These are phyloP conservation scores for Hanleya hanleyi DNA, from an alignment of 2,888 invertebrate genomes.

Conservation along the genomic window DNA sequence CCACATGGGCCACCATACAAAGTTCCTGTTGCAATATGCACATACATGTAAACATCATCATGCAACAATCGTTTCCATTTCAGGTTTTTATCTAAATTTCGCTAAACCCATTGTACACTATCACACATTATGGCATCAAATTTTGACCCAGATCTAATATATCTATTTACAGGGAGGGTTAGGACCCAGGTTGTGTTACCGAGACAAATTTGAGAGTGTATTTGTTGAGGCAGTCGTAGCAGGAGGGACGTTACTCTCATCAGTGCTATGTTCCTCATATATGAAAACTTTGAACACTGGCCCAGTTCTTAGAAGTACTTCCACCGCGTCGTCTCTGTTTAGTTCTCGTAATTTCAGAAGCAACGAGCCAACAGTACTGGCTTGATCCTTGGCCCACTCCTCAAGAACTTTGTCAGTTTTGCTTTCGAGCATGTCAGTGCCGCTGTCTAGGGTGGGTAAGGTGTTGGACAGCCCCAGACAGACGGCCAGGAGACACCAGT, in stretches of 20 bases:
- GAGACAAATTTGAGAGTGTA: constrained; percentile 62
- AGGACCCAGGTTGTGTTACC: too few relatives aligned
- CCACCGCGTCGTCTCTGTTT: constrained; percentile 79
- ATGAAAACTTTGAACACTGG: constrained; percentile 53
- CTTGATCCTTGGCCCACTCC: constrained; percentile 75
- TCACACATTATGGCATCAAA: too few relatives aligned
- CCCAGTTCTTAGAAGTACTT: constrained; percentile 76
- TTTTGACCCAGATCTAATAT: too few relatives aligned
- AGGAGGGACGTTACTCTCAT: constrained; percentile 48
- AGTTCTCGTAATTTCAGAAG: constrained; percentile 78
- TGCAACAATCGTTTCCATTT: too few relatives aligned
- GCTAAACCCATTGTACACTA: too few relatives aligned
- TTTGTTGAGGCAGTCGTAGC: constrained; percentile 61
- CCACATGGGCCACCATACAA: too few relatives aligned
- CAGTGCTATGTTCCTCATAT: constrained; percentile 61
- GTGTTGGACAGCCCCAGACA: constrained; percentile 76
- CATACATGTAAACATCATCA: too few relatives aligned
- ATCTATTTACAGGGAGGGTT: too few relatives aligned
- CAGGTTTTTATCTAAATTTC: too few relatives aligned
- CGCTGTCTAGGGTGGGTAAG: constrained; percentile 75
- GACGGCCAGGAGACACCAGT: constrained; percentile 78
- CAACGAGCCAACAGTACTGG: constrained; percentile 76
- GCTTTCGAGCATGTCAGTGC: constrained; percentile 62
- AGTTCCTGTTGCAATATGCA: too few relatives aligned
- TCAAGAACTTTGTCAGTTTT: constrained; percentile 75